Conservation (phyloP, 2,888 invertebrate genomes). For the Saturnia pavonia region DNA sequence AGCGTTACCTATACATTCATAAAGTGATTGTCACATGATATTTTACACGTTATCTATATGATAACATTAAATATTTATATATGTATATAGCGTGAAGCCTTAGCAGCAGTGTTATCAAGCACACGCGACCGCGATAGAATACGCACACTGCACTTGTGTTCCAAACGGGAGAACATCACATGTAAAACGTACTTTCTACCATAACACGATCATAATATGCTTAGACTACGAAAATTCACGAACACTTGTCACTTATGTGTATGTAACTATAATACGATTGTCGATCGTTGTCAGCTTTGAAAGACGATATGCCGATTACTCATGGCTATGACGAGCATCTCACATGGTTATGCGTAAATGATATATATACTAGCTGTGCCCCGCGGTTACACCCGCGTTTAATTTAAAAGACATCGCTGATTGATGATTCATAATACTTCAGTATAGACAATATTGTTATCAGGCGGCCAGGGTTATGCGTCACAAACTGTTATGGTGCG, state of each 20-base stretch:
- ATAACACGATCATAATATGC: too few relatives aligned
- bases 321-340: neutral
- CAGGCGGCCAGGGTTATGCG: too few relatives aligned
- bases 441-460: too few relatives aligned
- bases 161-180: too few relatives aligned
- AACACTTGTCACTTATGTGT: neutral
- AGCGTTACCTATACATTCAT: neutral
- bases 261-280: too few relatives aligned
- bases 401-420: too few relatives aligned
- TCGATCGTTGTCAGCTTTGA: neutral
- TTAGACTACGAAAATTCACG: neutral
- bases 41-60: slow-evolving; percentile 5
- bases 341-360: neutral
- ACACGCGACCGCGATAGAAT: neutral
- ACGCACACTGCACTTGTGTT: too few relatives aligned
- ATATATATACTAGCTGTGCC: too few relatives aligned
- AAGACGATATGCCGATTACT: neutral
- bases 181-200: too few relatives aligned
- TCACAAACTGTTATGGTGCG: too few relatives aligned
- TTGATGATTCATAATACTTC: too few relatives aligned
- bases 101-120: neutral
- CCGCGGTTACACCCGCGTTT: too few relatives aligned
- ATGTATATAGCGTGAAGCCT: neutral
- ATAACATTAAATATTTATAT: neutral
- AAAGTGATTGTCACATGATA: slow-evolving; percentile 4